phyloP scores from a whole-genome alignment of 37 sponge, comb jelly and placozoan genomes.

The Axinella damicornis region DNA sequence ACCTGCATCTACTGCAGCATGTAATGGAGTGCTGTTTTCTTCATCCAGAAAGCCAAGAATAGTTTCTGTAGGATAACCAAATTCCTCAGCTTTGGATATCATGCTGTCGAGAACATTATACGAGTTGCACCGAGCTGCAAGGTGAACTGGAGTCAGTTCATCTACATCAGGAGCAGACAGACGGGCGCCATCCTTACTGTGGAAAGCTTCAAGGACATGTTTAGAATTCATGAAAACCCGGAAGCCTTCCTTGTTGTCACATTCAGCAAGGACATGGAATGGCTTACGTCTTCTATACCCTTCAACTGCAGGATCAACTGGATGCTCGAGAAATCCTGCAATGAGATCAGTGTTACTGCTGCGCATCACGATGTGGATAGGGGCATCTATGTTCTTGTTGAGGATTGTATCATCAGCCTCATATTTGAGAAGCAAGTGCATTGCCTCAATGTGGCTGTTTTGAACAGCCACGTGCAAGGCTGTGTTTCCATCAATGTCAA shows the following conservation, averaged over 20 bases:
- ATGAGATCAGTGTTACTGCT: constrained; percentile 39
- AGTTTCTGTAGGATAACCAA: constrained; percentile 67
- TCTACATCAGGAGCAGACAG: constrained; percentile 79
- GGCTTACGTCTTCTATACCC: constrained; percentile 69
- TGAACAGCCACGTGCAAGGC: constrained; percentile 83
- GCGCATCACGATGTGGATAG: constrained; percentile 73
- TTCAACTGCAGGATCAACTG: constrained; percentile 20
- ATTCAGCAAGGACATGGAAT: constrained; percentile 76
- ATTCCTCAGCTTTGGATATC: constrained; percentile 30
- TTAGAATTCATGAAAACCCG: constrained; percentile 29
- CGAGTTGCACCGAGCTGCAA: constrained; percentile 76
- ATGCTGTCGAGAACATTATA: constrained; percentile 57
- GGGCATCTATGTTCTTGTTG: constrained; percentile 51
- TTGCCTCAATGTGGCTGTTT: constrained; percentile 31
- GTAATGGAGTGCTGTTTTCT: constrained; percentile 90
- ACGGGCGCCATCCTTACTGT: constrained; percentile 41
- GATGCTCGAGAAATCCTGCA: constrained; percentile 38
- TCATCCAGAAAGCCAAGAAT: constrained; percentile 72
- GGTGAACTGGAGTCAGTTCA: constrained; percentile 72
- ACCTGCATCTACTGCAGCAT: constrained; percentile 86
- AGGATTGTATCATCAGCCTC: constrained; percentile 59
- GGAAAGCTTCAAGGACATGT: not conserved
- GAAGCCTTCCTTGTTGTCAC: constrained; percentile 56
- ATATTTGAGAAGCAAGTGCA: constrained; percentile 55
- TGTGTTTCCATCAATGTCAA: constrained; percentile 80